Base-by-base conservation (phyloP, 2,113 vertebrate genomes). In the Eulemur rufifrons region DNA sequence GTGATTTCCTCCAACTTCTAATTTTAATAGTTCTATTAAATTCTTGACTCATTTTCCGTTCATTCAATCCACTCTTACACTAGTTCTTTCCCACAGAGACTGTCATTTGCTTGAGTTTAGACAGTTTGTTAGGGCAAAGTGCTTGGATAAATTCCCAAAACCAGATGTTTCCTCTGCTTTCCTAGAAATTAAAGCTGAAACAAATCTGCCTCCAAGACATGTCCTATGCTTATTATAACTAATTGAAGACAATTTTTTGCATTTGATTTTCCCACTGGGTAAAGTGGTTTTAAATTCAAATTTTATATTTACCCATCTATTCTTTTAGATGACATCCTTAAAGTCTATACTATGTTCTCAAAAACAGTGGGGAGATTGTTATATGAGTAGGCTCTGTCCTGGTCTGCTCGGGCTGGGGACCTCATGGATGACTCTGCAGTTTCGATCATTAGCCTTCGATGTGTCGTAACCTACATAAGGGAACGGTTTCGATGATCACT, bases 91-190 rank as follows among this genome's bases (percentile, higher is more conserved):
- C 76, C 89, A 78, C 17, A 85, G 45, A 92, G 32, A 9, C 39
- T 56, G 66, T 56, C 34, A 32, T 59, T 94, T 84, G 56, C 69
- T 89, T 81, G 56, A 83, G 27, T 61, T 92, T 80, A 63, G 74
- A 95, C 14, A 56, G 50, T 69, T 54, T 69, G 32, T 81, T 63
- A 71, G 84, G 87, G 39, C 34, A 81, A 39, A 77, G 69, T 10
- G 37, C 27, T 68, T 66, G 56, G 64, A 84, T 56, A 66, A 78
- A 91, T 64, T 29, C 68, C 66, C 2, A 32, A 71, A 86, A 50
- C 15, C 81, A 91, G 47, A 47, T 9, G 4, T 93, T 81, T 86
- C 90, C 95, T 89, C 18, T 68, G 50, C 50, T 96, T 96, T 80
- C 56, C 15, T 71, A 95, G 69, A 94, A 54, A 77, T 97, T 92